Evolutionary conservation across 2,888 invertebrate genomes (phyloP).

Genomic region (Mesoligia furuncula): DNA sequence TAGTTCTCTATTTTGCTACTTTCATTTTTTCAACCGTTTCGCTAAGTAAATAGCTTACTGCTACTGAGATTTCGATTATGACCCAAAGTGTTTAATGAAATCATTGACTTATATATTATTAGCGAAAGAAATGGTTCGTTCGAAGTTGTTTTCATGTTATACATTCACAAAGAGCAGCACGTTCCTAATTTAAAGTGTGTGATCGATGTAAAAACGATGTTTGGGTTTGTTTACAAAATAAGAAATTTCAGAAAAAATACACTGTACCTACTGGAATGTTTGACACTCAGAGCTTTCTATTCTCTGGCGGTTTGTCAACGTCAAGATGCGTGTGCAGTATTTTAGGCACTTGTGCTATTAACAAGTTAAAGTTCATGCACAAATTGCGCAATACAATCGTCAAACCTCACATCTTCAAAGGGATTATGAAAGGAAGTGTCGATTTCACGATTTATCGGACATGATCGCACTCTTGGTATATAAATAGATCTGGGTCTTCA

Average conservation of each 20-base stretch:
- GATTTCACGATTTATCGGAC: conserved; percentile 25
- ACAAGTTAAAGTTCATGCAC: neutral
- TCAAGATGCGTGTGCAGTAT: conserved; percentile 6
- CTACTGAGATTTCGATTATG: neutral
- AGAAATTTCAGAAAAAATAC: conserved; percentile 1
- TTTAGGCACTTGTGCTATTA: conserved; percentile 10
- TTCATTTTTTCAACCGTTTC: neutral
- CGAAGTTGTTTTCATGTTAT: neutral
- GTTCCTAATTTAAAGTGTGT: neutral
- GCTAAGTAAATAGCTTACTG: neutral
- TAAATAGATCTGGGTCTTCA: conserved; percentile 28
- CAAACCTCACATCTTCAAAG: conserved; percentile 34
- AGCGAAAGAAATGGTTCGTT: neutral
- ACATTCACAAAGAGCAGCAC: neutral
- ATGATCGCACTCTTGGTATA: conserved; percentile 7
- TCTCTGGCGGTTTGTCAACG: conserved; percentile 45
- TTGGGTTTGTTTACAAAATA: conserved; percentile 12
- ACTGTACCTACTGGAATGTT: neutral
- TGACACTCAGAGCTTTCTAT: conserved; percentile 43
- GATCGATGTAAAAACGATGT: neutral
- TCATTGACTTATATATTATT: no score
- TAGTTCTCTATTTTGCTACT: neutral
- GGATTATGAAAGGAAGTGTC: conserved; percentile 37
- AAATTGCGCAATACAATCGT: conserved; percentile 7
- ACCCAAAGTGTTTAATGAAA: neutral